Percentiles rank a stretch among this genome's conserved stretches.
phyloP scores from a whole-genome alignment of 2,888 invertebrate genomes.

The Brachypterus glaber region DNA sequence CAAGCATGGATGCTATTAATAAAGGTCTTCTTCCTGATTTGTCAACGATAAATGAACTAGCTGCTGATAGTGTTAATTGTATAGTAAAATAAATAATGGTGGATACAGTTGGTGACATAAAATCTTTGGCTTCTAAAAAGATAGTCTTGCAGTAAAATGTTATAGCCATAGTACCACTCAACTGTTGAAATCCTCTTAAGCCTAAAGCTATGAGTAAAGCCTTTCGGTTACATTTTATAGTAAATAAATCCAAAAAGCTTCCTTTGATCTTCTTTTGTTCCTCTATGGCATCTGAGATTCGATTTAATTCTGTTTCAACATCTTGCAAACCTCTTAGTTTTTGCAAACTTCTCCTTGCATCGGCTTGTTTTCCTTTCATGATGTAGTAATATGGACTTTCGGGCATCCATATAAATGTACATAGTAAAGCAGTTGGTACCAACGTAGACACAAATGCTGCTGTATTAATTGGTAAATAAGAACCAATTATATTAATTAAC shows the following conservation, averaged over 20 bases:
- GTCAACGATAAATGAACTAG: slow-evolving; percentile 51
- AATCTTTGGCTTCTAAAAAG: slow-evolving; percentile 37
- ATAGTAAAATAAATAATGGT: slow-evolving; percentile 39
- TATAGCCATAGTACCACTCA: slow-evolving; percentile 54
- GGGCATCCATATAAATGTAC: slow-evolving; percentile 45
- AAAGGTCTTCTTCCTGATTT: slow-evolving; percentile 46
- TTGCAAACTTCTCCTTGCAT: slow-evolving; percentile 42
- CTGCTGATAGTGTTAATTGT: slow-evolving; percentile 48
- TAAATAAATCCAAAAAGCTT: slow-evolving; percentile 47
- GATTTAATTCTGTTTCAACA: slow-evolving; percentile 40
- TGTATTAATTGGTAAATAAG: slow-evolving; percentile 41
- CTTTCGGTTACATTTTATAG: slow-evolving; percentile 48
- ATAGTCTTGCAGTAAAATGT: slow-evolving; percentile 52
- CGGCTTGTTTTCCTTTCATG: slow-evolving; percentile 36
- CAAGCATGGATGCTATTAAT: slow-evolving; percentile 43
- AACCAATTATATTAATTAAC: slow-evolving; percentile 42
- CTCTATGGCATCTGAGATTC: slow-evolving; percentile 30
- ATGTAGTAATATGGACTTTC: slow-evolving; percentile 49
- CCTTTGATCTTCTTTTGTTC: slow-evolving; percentile 44
- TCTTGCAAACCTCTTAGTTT: slow-evolving; percentile 42
- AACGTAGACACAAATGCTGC: slow-evolving; percentile 43
- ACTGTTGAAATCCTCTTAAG: slow-evolving; percentile 45
- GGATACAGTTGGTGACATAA: slow-evolving; percentile 35
- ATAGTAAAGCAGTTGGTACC: slow-evolving; percentile 41
- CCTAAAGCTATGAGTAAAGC: slow-evolving; percentile 54